phyloP scores from a whole-genome alignment of 1,140 invertebrate species.

The Ridgeia piscesae region DNA sequence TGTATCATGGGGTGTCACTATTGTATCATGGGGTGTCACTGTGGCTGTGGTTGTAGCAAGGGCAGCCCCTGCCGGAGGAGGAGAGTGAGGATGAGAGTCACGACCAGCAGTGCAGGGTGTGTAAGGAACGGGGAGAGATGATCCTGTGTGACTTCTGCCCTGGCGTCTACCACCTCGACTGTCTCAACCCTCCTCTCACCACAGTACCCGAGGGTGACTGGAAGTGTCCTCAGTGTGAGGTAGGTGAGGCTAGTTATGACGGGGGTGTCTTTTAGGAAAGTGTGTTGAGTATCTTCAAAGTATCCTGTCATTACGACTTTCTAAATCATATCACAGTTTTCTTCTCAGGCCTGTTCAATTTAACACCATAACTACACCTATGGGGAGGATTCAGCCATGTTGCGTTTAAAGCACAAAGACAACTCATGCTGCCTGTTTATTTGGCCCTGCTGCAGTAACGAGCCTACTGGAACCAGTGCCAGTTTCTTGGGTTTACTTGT shows the following conservation, averaged over 20 bases:
- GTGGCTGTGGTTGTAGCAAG: neutral
- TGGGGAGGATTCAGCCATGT: too few species aligned
- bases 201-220: slow-evolving; percentile 89
- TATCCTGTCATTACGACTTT: too few species aligned
- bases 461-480: too few species aligned
- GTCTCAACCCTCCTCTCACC: slow-evolving; percentile 87
- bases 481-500: too few species aligned
- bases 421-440: too few species aligned
- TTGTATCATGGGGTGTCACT: too few species aligned
- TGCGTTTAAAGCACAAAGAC: too few species aligned
- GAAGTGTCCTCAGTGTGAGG: slow-evolving; percentile 90
- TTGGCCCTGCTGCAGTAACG: too few species aligned
- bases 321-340: too few species aligned
- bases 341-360: too few species aligned
- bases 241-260: neutral
- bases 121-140: slow-evolving; percentile 94
- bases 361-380: too few species aligned
- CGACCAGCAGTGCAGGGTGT: slow-evolving; percentile 80
- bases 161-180: slow-evolving; percentile 93
- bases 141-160: slow-evolving; percentile 94
- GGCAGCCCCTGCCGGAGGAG: slow-evolving; percentile 22
- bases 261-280: neutral
- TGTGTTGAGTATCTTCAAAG: slow-evolving; percentile 61
- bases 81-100: slow-evolving; percentile 70
- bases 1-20: too few species aligned